Evolutionary conservation across 2,113 vertebrate species (phyloP), one percentile per base, ranked within the genome.

Genomic region (Carlito syrichta): DNA sequence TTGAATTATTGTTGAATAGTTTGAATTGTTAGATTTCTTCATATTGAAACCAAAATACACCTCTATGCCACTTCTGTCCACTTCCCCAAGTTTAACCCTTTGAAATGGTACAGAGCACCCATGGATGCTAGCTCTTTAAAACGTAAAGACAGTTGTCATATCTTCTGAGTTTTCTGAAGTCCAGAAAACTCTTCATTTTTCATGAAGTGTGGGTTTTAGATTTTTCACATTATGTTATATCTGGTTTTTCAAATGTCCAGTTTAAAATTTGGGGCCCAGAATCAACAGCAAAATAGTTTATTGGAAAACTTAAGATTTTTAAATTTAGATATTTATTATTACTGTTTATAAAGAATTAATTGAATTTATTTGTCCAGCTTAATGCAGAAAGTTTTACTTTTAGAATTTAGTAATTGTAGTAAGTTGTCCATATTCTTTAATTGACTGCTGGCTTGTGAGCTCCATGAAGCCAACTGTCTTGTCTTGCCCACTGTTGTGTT

Each of bases 151-250:
- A 76, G 3, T 79, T 94, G 45, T 23, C 30, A 6, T 86, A 16
- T 90, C 8, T 94, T 88, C 40, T 87, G 50, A 73, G 19, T 87
- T 25, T 68, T 81, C 13, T 88, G n/a, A n/a, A 73, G 76, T 19
- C 43, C 43, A 62, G 6, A 79, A 94, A 54, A 63, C 25, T 11
- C n/a, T 71, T 35, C n/a, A 27, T 38, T 56, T 66, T 89, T 54
- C 16, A 50, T 56, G 40, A 76, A 4, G 20, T 79, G 48, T 6
- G 19, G 38, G 74, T 81, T 92, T 86, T 17, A 85, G 76, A 56
- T 86, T 94, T 89, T 96, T 96, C 54, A 50, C 52, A 73, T 94
- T 88, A n/a, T 81, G 66, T 94, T 88, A n/a, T 81, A 32, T 91
- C 23, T 35, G 78, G 30, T 54, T 71, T 96, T n/a, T 94, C 50